A percentile compares a stretch with the other conserved stretches of the same genome.
phyloP scores from a whole-genome alignment of 1,140 invertebrate species.

The Zaprionus gabonicus region DNA sequence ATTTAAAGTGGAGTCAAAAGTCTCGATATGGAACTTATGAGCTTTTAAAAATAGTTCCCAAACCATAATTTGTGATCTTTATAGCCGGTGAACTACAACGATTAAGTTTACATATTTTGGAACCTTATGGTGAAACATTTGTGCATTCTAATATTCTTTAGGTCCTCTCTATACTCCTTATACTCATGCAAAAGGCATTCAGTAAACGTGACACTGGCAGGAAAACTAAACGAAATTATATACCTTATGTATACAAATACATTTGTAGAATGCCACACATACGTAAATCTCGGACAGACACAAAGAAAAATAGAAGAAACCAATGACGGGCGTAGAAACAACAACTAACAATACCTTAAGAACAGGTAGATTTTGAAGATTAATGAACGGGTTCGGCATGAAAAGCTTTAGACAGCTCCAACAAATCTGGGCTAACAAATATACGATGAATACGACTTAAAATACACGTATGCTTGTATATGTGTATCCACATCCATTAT shows the following conservation, averaged over 20 bases:
- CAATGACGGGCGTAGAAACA: constrained; percentile 11
- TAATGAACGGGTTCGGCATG: constrained; percentile 70
- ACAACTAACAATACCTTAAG: constrained; percentile 67
- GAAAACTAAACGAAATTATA: neutral
- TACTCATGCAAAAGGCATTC: constrained; percentile 45
- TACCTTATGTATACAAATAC: neutral
- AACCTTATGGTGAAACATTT: neutral
- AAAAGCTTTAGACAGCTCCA: constrained; percentile 53
- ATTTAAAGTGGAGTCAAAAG: constrained; percentile 50
- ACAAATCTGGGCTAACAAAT: constrained; percentile 48
- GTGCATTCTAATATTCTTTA: neutral
- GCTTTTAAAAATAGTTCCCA: constrained; percentile 54
- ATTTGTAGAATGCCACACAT: constrained; percentile 30
- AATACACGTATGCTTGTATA: constrained; percentile 1
- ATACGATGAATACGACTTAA: constrained; percentile 54
- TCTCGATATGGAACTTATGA: constrained; percentile 62
- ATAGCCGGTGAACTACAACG: neutral
- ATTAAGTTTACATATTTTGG: neutral
- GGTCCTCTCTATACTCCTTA: neutral
- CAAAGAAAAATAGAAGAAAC: constrained; percentile 28
- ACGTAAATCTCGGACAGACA: constrained; percentile 45
- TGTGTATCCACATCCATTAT: neutral
- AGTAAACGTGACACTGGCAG: constrained; percentile 23
- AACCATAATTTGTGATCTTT: constrained; percentile 10
- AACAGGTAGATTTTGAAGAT: constrained; percentile 78